Evolutionary conservation across 2,888 invertebrate species (phyloP), one percentile per base, ranked within the genome.

Genomic region (Mesochorus sp.): DNA sequence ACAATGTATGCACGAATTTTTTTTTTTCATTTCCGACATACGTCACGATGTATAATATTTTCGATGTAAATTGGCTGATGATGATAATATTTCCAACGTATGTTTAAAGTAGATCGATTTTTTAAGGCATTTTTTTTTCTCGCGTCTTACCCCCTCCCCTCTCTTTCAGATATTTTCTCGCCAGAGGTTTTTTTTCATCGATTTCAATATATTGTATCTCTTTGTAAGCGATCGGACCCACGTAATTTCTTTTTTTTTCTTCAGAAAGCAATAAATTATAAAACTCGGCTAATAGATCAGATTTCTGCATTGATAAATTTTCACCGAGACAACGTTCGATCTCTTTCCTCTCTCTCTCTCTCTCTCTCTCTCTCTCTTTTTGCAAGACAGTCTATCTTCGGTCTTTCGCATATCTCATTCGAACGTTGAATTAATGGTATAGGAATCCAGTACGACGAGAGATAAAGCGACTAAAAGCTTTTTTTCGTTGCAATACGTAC

Each of bases 401-500:
- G 24, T n/a, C 28, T 51, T n/a, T n/a, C n/a, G 75, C 66, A 64
- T 80, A 76, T 76, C 77, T 66, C 80, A 51, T 61, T 67, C 77
- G 73, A 70, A 68, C 74, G 81, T 76, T 79, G 77, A 84, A 85
- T 86, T 85, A 86, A 86, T 87, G 85, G 71, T 68, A 6, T n/a
- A 74, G 57, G 44, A 76, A 71, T 71, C 70, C 28, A 47, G 51
- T 47, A 71, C 66, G 59, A 37, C 37, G 39, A 34, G 81, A 85
- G 86, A 87, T 85, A 86, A 87, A 85, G 82, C 79, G 51, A 81
- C 86, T 86, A 85, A 86, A 85, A 87, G 85, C 87, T 84, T 85
- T 85, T 78, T 79, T 86, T 85, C 82, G 82, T 81, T 77, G 83
- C 82, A 84, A 85, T 83, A 84, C 83, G 81, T 81, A 81, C 78